A percentile compares a stretch with the other conserved stretches of the same genome.
phyloP scores from a whole-genome alignment of 2,888 invertebrate genomes.

The Microplitis manilae region DNA sequence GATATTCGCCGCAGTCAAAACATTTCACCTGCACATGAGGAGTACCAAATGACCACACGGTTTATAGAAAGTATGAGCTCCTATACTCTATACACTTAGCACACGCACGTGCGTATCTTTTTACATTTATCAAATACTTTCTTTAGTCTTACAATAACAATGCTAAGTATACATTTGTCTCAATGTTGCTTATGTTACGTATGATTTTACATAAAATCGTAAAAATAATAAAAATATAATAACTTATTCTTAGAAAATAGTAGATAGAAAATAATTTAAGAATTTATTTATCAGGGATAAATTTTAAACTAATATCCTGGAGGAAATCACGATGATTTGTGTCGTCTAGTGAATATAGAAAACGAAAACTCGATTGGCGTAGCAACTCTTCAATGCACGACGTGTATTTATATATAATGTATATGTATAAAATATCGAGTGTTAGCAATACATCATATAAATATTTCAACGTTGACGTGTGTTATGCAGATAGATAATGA shows the following conservation, averaged over 20 bases:
- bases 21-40: slow-evolving; percentile 47
- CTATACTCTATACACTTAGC: slow-evolving; percentile 17
- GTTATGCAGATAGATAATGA: slow-evolving; percentile 35
- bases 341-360: not conserved
- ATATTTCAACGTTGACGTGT: slow-evolving; percentile 29
- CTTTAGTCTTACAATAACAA: slow-evolving; percentile 34
- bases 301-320: not conserved
- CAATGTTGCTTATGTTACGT: not conserved
- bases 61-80: slow-evolving; percentile 42
- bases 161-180: slow-evolving; percentile 8
- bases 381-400: not conserved
- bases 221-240: not conserved
- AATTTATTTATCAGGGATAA: slow-evolving; percentile 20
- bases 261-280: slow-evolving; percentile 18
- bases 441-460: slow-evolving; percentile 29
- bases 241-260: not conserved
- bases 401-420: not conserved
- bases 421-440: slow-evolving; percentile 13
- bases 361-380: slow-evolving; percentile 21
- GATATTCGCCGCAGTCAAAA: slow-evolving; percentile 52
- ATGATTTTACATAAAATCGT: not conserved
- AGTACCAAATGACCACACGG: slow-evolving; percentile 34
- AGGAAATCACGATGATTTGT: slow-evolving; percentile 21
- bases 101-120: slow-evolving; percentile 21
- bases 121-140: slow-evolving; percentile 43